Evolutionary conservation across 2,113 vertebrate genomes (phyloP).

Genomic region (Elanoides forficatus): DNA sequence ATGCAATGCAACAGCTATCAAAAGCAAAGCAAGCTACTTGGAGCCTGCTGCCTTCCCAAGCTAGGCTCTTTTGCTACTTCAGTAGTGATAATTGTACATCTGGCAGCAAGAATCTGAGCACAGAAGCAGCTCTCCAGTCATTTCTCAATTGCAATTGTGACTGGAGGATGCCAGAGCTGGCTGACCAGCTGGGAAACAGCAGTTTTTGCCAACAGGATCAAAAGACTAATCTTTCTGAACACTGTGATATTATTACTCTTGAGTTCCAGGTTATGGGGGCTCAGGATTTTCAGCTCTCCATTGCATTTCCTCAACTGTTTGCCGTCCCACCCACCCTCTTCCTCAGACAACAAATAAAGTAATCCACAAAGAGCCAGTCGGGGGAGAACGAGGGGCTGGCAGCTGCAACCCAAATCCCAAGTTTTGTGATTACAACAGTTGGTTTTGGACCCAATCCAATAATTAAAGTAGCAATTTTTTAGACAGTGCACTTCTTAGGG

Average conservation of each 20-base stretch:
- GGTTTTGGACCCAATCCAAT: background rate
- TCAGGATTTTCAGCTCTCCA: background rate
- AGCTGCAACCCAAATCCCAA: background rate
- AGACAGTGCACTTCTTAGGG: background rate
- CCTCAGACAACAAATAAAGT: background rate
- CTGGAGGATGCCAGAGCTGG: background rate
- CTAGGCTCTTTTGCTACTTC: background rate
- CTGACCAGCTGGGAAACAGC: constrained; percentile 32
- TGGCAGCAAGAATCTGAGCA: background rate
- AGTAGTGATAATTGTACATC: background rate
- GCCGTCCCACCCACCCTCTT: background rate
- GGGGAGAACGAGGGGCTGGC: background rate
- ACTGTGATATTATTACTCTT: background rate
- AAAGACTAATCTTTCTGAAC: constrained; percentile 20
- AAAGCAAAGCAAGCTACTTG: background rate
- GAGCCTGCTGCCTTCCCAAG: background rate
- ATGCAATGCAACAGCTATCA: background rate
- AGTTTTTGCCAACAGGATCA: constrained; percentile 5
- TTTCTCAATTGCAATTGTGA: background rate
- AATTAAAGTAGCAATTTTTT: background rate
- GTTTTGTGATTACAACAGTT: background rate
- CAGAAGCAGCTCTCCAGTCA: background rate
- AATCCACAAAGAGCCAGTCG: background rate
- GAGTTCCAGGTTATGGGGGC: background rate
- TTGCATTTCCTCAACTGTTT: background rate